These are phyloP conservation scores for Paelopatides confundens DNA, from an alignment of 53 echinoderm and acorn worm species.

Conservation along the genomic window DNA sequence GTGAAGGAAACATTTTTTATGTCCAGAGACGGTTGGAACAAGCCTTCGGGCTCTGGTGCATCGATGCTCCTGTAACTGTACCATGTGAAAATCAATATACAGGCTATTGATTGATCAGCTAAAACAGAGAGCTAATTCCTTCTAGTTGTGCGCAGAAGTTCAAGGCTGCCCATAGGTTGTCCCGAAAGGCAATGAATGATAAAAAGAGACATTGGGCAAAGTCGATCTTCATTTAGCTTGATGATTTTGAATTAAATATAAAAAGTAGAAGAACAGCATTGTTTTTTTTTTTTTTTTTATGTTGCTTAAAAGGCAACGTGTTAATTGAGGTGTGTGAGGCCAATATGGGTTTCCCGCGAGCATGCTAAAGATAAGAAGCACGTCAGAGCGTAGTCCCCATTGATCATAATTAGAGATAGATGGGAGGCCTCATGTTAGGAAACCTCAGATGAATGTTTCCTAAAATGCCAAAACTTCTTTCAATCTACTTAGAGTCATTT, in stretches of 20 bases:
- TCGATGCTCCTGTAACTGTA: constrained; percentile 34
- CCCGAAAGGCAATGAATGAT: constrained; percentile 44
- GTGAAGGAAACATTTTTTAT: constrained; percentile 23
- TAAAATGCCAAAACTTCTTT: background rate
- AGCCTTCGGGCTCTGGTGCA: constrained; percentile 38
- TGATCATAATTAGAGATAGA: constrained; percentile 48
- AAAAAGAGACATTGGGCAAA: constrained; percentile 16
- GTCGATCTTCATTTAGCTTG: constrained; percentile 48
- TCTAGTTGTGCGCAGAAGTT: constrained; percentile 36
- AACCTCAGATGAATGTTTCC: background rate
- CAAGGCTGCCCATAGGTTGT: constrained; percentile 42
- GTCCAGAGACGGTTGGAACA: constrained; percentile 46
- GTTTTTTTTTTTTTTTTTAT: constrained; percentile 6
- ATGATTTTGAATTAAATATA: constrained; percentile 29
- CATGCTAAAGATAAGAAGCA: constrained; percentile 6
- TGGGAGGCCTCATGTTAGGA: constrained; percentile 41
- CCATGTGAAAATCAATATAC: constrained; percentile 48
- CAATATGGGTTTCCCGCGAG: background rate
- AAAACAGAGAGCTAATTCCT: constrained; percentile 46
- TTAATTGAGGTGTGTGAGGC: constrained; percentile 53
- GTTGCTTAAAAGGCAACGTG: constrained; percentile 25
- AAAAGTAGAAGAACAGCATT: constrained; percentile 26
- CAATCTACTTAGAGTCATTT: background rate
- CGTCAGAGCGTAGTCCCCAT: constrained; percentile 25
- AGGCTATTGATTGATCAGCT: constrained; percentile 45